Conservation (phyloP, 2,797 vertebrate species). For the Melanotaenia nigrans region DNA sequence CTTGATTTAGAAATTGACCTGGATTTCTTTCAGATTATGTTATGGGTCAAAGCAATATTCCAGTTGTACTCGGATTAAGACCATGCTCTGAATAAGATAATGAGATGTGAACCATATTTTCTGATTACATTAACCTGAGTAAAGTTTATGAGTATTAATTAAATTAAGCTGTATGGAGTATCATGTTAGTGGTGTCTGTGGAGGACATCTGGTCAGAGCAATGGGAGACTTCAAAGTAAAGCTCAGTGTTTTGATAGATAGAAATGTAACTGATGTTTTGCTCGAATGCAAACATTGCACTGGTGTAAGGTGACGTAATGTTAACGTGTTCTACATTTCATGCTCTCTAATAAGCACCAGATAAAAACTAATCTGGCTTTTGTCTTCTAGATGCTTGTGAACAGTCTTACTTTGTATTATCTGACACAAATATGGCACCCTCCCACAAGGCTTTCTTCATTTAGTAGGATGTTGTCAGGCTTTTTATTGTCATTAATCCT, state of each 20-base stretch:
- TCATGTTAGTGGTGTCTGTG: neutral
- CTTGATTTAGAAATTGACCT: neutral
- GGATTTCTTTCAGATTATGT: neutral
- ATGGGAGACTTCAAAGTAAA: neutral
- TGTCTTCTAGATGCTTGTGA: neutral
- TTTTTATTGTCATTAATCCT: no score
- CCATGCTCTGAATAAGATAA: no score
- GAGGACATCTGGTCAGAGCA: neutral
- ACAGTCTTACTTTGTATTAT: no score
- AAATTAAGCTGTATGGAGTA: neutral
- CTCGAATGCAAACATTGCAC: neutral
- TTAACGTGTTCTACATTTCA: no score
- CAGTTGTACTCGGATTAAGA: no score
- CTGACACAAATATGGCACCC: no score
- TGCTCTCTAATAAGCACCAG: neutral
- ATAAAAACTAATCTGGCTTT: neutral
- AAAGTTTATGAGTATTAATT: neutral
- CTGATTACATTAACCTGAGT: no score
- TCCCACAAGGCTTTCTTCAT: no score
- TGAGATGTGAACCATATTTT: neutral
- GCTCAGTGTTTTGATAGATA: neutral
- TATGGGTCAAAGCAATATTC: neutral
- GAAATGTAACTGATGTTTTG: neutral
- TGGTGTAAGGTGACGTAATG: no score
- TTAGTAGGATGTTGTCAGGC: no score